phyloP scores from a whole-genome alignment of 2,113 vertebrate genomes.

The Phylloscopus trochiloides region DNA sequence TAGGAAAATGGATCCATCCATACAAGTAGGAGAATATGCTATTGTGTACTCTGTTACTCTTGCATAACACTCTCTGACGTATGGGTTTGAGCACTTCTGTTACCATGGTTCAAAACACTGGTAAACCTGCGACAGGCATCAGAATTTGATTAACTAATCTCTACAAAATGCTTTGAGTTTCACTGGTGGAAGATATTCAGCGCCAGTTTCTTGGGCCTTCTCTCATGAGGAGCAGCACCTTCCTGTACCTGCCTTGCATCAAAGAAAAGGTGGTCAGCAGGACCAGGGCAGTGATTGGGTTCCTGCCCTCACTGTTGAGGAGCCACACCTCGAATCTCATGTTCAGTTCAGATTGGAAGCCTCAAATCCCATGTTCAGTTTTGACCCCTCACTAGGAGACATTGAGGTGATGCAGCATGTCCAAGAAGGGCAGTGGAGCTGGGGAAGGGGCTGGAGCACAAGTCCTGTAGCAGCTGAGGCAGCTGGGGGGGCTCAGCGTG shows the following conservation, averaged over 20 bases:
- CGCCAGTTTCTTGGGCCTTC: background rate
- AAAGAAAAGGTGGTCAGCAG: background rate
- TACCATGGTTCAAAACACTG: conserved; percentile 37
- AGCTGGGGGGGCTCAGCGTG: background rate
- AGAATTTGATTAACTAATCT: background rate
- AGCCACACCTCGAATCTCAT: accelerated
- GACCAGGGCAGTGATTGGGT: background rate
- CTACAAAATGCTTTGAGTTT: background rate
- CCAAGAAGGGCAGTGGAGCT: background rate
- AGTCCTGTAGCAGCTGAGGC: background rate
- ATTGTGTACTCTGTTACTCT: background rate
- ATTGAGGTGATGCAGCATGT: accelerated
- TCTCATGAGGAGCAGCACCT: background rate
- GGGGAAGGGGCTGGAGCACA: background rate
- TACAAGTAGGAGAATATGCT: background rate
- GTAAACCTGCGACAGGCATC: background rate
- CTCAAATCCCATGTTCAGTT: accelerated
- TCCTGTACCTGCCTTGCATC: background rate
- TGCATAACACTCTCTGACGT: background rate
- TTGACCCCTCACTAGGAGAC: background rate
- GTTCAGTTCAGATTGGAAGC: background rate
- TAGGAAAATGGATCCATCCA: background rate
- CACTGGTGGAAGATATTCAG: background rate
- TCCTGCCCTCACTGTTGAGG: background rate
- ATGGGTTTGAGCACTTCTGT: background rate